A percentile compares a stretch with the other conserved stretches of the same genome.
phyloP scores from a whole-genome alignment of 2,888 invertebrate species.

The Nomada ferruginata region DNA sequence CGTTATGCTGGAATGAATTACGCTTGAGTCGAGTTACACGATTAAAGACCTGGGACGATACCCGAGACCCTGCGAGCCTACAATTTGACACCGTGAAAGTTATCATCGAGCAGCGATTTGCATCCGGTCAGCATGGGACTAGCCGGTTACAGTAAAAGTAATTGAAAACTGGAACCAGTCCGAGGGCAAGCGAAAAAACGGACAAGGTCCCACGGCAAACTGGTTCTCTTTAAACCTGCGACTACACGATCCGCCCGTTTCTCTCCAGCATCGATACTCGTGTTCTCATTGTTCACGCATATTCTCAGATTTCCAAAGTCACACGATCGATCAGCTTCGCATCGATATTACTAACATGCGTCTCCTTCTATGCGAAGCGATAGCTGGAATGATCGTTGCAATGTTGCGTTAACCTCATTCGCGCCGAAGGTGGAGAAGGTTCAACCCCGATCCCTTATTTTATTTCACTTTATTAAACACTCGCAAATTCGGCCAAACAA shows the following conservation, averaged over 20 bases:
- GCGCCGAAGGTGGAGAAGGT: too few species aligned
- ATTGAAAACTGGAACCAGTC: conserved; percentile 56
- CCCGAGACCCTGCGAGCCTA: conserved; percentile 8
- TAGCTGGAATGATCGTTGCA: not conserved
- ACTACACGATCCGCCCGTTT: not conserved
- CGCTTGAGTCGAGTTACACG: conserved; percentile 12
- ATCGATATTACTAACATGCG: too few species aligned
- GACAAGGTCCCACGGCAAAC: conserved; percentile 39
- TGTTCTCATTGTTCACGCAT: conserved; percentile 8
- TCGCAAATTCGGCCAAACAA: too few species aligned
- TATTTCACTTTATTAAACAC: too few species aligned
- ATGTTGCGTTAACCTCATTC: not conserved
- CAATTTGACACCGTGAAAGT: conserved; percentile 25
- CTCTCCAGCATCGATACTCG: conserved; percentile 11
- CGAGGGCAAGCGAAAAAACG: conserved; percentile 4
- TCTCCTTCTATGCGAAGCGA: too few species aligned
- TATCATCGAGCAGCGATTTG: conserved; percentile 25
- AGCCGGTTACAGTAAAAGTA: conserved; percentile 35
- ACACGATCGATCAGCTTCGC: not conserved
- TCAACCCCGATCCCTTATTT: too few species aligned
- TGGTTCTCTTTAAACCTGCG: conserved; percentile 47
- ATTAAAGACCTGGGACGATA: conserved; percentile 1
- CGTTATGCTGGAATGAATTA: not conserved
- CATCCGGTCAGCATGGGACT: conserved; percentile 21
- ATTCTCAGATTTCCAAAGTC: not conserved